phyloP scores from a whole-genome alignment of 2,888 invertebrate species.

The Drosophila falleni region DNA sequence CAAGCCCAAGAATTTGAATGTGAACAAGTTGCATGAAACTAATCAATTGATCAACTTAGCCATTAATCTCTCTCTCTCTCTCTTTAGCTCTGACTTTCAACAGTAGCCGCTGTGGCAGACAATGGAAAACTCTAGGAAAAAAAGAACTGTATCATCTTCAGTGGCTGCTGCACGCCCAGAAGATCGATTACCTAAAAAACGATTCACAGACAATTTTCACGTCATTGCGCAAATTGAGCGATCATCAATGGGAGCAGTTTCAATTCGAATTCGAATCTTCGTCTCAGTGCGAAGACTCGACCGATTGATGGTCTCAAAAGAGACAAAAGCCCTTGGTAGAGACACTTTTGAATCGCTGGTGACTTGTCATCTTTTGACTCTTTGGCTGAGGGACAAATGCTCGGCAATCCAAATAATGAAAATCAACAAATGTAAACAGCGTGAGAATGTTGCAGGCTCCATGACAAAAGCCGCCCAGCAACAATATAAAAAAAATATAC shows the following conservation, averaged over 20 bases:
- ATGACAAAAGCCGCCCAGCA: conserved; percentile 56
- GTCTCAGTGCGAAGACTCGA: conserved; percentile 1
- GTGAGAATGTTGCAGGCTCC: conserved; percentile 74
- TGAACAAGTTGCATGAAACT: conserved; percentile 36
- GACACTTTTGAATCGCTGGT: conserved; percentile 46
- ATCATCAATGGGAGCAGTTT: conserved; percentile 62
- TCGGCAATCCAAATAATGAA: conserved; percentile 57
- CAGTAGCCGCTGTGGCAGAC: conserved; percentile 49
- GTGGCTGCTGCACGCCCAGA: conserved; percentile 52
- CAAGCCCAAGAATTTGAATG: conserved; percentile 27
- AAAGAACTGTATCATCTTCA: conserved; percentile 69
- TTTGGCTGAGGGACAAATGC: conserved; percentile 61
- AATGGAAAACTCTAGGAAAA: conserved; percentile 9
- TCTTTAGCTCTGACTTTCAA: conserved; percentile 18
- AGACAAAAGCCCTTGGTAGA: conserved; percentile 64
- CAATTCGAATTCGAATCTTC: background rate
- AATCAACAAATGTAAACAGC: conserved; percentile 71
- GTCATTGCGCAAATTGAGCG: conserved; percentile 81
- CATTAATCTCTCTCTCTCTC: conserved; percentile 11
- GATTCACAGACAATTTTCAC: conserved; percentile 65
- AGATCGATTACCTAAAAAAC: conserved; percentile 66
- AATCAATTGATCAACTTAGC: conserved; percentile 29
- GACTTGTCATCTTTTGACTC: conserved; percentile 72
- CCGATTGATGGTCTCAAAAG: conserved; percentile 34
- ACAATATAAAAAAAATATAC: conserved; percentile 4